phyloP scores from a whole-genome alignment of 2,797 vertebrate species.

The Naso thynnoides region DNA sequence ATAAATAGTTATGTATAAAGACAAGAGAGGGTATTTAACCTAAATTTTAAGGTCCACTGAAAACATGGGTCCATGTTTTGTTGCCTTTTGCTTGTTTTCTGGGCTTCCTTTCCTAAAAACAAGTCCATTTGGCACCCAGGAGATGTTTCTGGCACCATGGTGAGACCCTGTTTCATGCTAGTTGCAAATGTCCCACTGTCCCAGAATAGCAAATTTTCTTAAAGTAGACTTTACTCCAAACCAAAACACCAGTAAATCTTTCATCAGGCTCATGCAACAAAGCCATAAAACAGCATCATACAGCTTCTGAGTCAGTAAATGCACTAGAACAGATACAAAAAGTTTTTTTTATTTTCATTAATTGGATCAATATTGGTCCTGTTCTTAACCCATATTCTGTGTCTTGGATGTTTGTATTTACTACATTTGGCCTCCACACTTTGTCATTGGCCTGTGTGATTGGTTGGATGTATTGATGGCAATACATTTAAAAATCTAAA shows the following conservation, averaged over 20 bases:
- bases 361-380: neutral
- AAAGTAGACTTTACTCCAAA: slow-evolving; percentile 21
- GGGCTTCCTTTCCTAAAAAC: slow-evolving; percentile 36
- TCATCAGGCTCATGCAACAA: slow-evolving; percentile 7
- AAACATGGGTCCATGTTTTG: slow-evolving; percentile 9
- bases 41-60: neutral
- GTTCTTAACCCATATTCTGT: neutral
- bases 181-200: slow-evolving; percentile 26
- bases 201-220: slow-evolving; percentile 34
- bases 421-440: neutral
- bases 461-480: neutral
- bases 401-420: neutral
- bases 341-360: slow-evolving; percentile 6
- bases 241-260: slow-evolving; percentile 30
- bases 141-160: slow-evolving; percentile 60
- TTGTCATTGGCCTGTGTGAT: neutral
- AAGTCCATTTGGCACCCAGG: slow-evolving; percentile 45
- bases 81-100: slow-evolving; percentile 25
- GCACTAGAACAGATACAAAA: neutral
- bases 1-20: neutral
- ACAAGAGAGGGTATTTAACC: neutral
- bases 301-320: neutral
- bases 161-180: slow-evolving; percentile 37
- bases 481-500: neutral
- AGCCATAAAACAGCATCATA: slow-evolving; percentile 29